Evolutionary conservation across 2,113 vertebrate genomes (phyloP), one percentile per base, ranked within the genome.

Genomic region (Spilogale gracilis): DNA sequence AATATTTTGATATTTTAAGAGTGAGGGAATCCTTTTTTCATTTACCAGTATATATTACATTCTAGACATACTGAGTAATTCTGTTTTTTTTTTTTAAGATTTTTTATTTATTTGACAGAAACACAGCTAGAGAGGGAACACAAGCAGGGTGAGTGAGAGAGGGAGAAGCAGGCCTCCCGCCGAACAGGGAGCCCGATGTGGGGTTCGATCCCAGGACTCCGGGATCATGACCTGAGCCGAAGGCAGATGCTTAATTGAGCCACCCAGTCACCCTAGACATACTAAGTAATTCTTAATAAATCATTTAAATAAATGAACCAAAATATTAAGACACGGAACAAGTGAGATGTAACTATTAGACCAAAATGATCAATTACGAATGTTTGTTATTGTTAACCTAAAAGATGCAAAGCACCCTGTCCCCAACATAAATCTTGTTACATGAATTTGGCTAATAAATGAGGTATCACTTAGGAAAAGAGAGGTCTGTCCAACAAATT

Each of bases 301-400:
- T 69, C 45, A n/a, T 80, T 95, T 95, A 88, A 89, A 76, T 38
- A 63, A 95, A 83, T 18, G 6, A 91, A 45, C 30, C 58, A 78
- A 76, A 88, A 80, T 32, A 52, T 76, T 89, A 95, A 88, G 32
- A 95, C 54, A 56, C 87, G 76, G 79, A 76, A 56, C 74, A 94
- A 87, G 21, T 69, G 27, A 92, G 25, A 10, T n/a, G 0, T 94
- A 92, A 91, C 81, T 81, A 85, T n/a, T 71, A 48, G 52, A 74
- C 81, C 93, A 32, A 81, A 86, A 74, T 52, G 11, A 61, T 83
- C 17, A 38, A 2, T 84, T 79, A 71, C 60, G 11, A 79, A 63
- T 67, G 21, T 52, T 69, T 88, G 23, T 71, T 74, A 23, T 4
- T 88, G 17, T 60, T 90, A 23, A 60, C 61, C 43, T 88, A 32